Evolutionary conservation across 2,113 vertebrate species (phyloP), one percentile per base, ranked within the genome.

Genomic region (Aegotheles bennettii): DNA sequence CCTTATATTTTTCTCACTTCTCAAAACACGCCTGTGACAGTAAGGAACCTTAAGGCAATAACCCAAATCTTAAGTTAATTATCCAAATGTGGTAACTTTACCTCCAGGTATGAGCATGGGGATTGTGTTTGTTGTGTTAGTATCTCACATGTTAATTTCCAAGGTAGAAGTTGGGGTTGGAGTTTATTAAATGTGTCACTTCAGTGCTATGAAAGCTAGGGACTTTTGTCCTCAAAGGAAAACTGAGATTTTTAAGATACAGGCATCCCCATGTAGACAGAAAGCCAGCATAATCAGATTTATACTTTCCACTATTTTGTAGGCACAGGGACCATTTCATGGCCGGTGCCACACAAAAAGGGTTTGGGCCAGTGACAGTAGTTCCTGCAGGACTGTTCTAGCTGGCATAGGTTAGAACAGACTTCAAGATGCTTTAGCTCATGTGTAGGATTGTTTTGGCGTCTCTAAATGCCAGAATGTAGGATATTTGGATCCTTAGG

Each of bases 271-370:
- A 76, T 43, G 45, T 7, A 76, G 21, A 7, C 57, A 81, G 60
- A 77, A 87, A 81, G 11, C 5, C 80, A 67, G 11, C 10, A 61
- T 26, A 47, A 42, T 7, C 29, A 59, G 60, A 42, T 70, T 70
- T 70, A 6, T 65, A 16, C 45, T 50, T 68, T 50, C 18, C 17
- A 8, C 13, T 25, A 5, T 8, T 80, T 25, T 65, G 35, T 18
- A 38, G 2, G 1, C 43, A 63, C 13, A 45, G 20, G 33, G 16
- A 26, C 16, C 0, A 0, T 65, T 69, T 70, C 11, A 0, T 21
- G 61, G 38, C 20, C 48, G 64, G 28, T 4, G 17, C 36, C 54
- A 73, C 2, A 4, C 24, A 21, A 65, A 80, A 23, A 89, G 14
- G 3, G 5, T 36, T 64, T 75, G 67, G 51, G 36, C 26, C 47